A percentile compares a stretch with the other conserved stretches of the same genome.
Evolutionary conservation across 2,113 vertebrate species (phyloP).

Genomic region (Microtus oregoni): DNA sequence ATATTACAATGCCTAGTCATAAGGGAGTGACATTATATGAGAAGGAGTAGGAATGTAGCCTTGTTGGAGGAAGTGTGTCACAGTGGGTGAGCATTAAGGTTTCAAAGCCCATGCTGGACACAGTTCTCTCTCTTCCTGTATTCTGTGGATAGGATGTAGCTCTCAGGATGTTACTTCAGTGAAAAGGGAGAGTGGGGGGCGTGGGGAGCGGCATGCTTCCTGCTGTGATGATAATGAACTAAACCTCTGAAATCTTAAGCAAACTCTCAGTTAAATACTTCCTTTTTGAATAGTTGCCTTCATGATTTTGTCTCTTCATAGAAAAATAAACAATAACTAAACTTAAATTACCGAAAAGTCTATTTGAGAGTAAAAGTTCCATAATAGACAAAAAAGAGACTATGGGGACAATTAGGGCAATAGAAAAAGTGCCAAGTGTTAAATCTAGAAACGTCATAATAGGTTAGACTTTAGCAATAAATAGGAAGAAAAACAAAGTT

Average conservation of each 20-base stretch:
- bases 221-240: background rate
- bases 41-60: background rate
- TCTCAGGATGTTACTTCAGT: background rate
- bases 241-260: background rate
- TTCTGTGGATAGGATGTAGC: background rate
- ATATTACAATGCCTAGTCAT: background rate
- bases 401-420: constrained; percentile 36
- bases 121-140: background rate
- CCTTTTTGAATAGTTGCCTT: background rate
- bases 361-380: constrained; percentile 50
- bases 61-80: background rate
- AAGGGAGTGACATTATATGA: background rate
- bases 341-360: constrained; percentile 21
- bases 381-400: constrained; percentile 58
- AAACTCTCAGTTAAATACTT: background rate
- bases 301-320: background rate
- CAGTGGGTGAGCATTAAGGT: background rate
- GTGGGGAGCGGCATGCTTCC: no score
- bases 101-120: background rate
- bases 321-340: background rate
- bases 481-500: constrained; percentile 31
- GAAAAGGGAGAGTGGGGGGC: fast-evolving
- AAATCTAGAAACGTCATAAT: constrained; percentile 50
- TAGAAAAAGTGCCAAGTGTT: constrained; percentile 39
- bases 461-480: constrained; percentile 66